phyloP scores from a whole-genome alignment of 2,113 vertebrate genomes.

The Apodemus speciosus region DNA sequence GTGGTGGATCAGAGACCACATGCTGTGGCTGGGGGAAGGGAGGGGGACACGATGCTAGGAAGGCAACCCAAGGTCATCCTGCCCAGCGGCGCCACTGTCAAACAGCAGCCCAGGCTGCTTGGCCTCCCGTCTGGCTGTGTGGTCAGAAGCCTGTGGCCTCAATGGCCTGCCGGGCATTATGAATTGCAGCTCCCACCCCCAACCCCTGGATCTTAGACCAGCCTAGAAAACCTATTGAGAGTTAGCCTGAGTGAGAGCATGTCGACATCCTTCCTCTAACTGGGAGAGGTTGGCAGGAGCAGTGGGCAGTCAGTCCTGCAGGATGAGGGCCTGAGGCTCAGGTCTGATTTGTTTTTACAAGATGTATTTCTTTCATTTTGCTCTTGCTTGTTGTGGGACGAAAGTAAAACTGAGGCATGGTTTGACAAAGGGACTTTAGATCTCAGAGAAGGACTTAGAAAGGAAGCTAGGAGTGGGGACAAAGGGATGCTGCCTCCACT shows the following conservation, averaged over 20 bases:
- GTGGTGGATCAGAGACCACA: not conserved
- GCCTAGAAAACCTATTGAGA: constrained; percentile 19
- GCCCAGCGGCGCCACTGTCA: not conserved
- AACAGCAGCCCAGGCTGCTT: not conserved
- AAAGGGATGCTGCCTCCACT: not conserved
- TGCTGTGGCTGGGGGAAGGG: not conserved
- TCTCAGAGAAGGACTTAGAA: not conserved
- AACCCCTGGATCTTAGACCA: not conserved
- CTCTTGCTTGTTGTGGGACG: not conserved
- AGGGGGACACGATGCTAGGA: constrained; percentile 3
- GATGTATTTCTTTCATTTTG: not conserved
- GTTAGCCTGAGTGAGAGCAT: not conserved
- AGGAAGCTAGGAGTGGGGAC: not conserved
- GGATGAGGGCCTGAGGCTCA: not conserved
- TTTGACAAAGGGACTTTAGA: not conserved
- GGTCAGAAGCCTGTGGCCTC: constrained; percentile 13
- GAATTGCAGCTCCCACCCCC: not conserved
- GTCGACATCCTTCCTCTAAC: not conserved
- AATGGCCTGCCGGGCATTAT: not conserved
- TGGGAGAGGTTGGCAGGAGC: not conserved
- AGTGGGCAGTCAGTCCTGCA: not conserved
- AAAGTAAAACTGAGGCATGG: constrained; percentile 20
- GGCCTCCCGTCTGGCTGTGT: constrained; percentile 37
- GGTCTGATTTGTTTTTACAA: not conserved
- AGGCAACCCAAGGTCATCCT: constrained; percentile 68